These are phyloP conservation scores for Campopleginae sp. DNA, from an alignment of 2,888 invertebrate genomes.

Conservation along the genomic window DNA sequence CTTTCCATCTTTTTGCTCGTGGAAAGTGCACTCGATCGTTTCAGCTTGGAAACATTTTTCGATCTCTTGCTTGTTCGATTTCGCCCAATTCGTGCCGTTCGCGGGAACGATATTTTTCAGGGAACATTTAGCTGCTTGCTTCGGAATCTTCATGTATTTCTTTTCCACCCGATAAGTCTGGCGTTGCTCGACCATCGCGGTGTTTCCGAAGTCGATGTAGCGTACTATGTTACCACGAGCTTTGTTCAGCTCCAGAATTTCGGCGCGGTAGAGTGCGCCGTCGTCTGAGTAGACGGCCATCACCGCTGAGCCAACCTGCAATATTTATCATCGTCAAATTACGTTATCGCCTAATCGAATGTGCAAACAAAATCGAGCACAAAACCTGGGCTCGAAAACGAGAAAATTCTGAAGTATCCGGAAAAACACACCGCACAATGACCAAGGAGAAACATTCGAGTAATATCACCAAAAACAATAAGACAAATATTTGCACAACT, in stretches of 20 bases:
- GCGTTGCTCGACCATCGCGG: conserved; percentile 86
- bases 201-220: conserved; percentile 92
- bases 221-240: conserved; percentile 88
- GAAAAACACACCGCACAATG: too few relatives aligned
- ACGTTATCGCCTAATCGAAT: neutral
- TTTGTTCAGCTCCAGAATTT: conserved; percentile 86
- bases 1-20: conserved; percentile 84
- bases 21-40: conserved; percentile 86
- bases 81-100: conserved; percentile 86
- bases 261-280: conserved; percentile 89
- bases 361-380: too few relatives aligned
- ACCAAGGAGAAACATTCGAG: too few relatives aligned
- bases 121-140: conserved; percentile 89
- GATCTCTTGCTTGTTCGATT: conserved; percentile 84
- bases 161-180: conserved; percentile 90
- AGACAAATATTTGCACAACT: too few relatives aligned
- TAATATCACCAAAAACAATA: too few relatives aligned
- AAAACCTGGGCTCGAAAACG: too few relatives aligned
- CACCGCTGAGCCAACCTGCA: conserved; percentile 87
- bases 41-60: conserved; percentile 88
- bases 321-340: conserved; percentile 52
- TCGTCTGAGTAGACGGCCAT: conserved; percentile 90
- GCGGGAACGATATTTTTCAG: conserved; percentile 87
- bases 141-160: conserved; percentile 88
- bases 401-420: too few relatives aligned